Base-by-base conservation (phyloP, 1,140 invertebrate species). In the Coptotermes formosanus region DNA sequence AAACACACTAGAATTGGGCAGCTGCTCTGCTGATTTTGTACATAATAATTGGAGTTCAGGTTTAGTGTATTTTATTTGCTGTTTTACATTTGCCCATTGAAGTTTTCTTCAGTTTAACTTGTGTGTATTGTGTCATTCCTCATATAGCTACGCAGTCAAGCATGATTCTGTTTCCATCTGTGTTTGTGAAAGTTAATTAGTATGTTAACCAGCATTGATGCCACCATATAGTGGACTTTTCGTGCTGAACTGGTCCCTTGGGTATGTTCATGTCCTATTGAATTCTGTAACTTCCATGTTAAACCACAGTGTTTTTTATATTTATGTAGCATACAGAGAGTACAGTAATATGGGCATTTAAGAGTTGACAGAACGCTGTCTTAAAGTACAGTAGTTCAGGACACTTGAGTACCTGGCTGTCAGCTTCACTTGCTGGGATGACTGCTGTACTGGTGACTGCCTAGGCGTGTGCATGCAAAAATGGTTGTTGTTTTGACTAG, bases 381-480 rank as follows among this genome's bases (percentile, higher is more conserved):
- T 48, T 38, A 38, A 38, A 38, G 38, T 38, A 38, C 38, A 38
- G 38, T 55, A 16, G 52, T 55, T 55, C 52, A 55, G 52, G 52
- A 55, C 14, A 55, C 52, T 55, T 55, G 19, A 55, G 19, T 55
- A 55, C 4, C 52, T 55, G 52, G 45, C 43, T 75, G 64, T n/a
- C n/a, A 25, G n/a, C 25, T 25, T 75, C 25, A 75, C 0, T 75
- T 30, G n/a, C 64, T 75, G 64, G 64, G 14, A 55, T 55, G 52
- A 55, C 52, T 8, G 52, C 52, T 55, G 11, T 48, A 48, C 48
- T 48, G 48, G 8, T 64, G 59, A 84, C 48, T 45, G 86, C 43
- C 82, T 87, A 87, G 86, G 85, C 86, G 84, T 85, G 59, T 86
- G 82, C 84, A 85, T 85, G 82, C 86, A 85, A 86, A 87, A 87